Percentiles rank a stretch among this genome's conserved stretches.
These are phyloP conservation scores for Drosophila antonietae DNA, from an alignment of 2,888 invertebrate species.

Conservation along the genomic window DNA sequence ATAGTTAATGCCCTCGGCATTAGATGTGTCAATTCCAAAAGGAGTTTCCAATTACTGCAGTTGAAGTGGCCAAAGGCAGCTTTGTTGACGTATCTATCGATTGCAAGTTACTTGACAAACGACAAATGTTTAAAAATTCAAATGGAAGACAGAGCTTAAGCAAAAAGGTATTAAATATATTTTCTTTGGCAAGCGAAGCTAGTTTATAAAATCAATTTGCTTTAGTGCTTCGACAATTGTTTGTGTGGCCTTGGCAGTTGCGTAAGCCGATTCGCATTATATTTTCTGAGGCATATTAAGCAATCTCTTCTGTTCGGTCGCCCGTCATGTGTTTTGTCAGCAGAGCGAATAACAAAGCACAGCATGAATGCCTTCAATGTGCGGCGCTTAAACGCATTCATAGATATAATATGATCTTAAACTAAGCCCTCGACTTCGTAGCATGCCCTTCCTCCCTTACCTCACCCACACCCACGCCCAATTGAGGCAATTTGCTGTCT, in stretches of 20 bases:
- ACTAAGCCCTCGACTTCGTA: constrained; percentile 55
- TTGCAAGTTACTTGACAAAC: not conserved
- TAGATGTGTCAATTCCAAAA: constrained; percentile 56
- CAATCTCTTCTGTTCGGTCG: constrained; percentile 31
- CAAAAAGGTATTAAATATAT: not conserved
- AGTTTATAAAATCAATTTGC: constrained; percentile 10
- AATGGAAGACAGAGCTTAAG: not conserved
- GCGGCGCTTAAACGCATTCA: constrained; percentile 18
- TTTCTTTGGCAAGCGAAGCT: not conserved
- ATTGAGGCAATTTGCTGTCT: constrained; percentile 69
- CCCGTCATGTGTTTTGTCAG: constrained; percentile 29
- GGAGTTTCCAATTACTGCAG: constrained; percentile 2
- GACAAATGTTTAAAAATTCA: not conserved
- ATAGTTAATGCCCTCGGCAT: constrained; percentile 55
- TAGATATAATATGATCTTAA: constrained; percentile 49
- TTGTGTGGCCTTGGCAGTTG: not conserved
- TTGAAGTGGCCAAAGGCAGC: constrained; percentile 8
- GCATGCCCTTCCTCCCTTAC: not conserved
- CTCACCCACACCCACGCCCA: constrained; percentile 36
- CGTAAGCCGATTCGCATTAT: constrained; percentile 25
- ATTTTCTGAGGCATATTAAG: constrained; percentile 23
- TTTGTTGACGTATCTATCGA: constrained; percentile 18
- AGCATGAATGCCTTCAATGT: constrained; percentile 29
- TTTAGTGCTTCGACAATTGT: constrained; percentile 16
- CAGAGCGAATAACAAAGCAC: constrained; percentile 1